Evolutionary conservation across 2,797 vertebrate genomes (phyloP).

Genomic region (Megaceryle alcyon): DNA sequence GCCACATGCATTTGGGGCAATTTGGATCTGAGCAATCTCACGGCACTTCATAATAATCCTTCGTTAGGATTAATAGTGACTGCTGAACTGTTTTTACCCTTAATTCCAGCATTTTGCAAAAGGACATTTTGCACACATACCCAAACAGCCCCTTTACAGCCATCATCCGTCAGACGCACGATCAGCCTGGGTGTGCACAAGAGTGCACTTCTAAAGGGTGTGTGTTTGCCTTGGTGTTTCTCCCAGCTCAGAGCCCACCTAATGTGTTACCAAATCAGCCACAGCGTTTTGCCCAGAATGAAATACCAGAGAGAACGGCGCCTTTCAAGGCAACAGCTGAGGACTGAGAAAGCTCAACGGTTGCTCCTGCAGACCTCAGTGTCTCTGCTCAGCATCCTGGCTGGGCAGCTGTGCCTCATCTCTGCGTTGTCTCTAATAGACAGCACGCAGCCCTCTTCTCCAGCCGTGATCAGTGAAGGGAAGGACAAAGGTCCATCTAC

Average conservation of each 20-base stretch:
- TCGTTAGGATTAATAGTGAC: background rate
- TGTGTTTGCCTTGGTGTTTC: background rate
- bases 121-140: background rate
- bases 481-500: background rate
- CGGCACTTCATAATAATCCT: background rate
- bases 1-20: background rate
- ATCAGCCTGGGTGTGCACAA: background rate
- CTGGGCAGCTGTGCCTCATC: background rate
- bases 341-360: background rate
- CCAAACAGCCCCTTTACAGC: background rate
- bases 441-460: background rate
- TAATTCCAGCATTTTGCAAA: background rate
- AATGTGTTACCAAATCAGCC: background rate
- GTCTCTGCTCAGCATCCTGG: background rate
- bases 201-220: fast-evolving
- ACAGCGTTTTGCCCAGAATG: background rate
- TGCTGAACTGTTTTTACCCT: background rate
- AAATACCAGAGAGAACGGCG: background rate
- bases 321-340: background rate
- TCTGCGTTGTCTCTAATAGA: background rate
- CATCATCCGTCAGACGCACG: background rate
- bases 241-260: background rate
- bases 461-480: background rate
- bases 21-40: background rate
- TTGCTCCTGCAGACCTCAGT: background rate